Conservation (phyloP, 1,140 invertebrate genomes). For the Neuroterus valhalla region DNA sequence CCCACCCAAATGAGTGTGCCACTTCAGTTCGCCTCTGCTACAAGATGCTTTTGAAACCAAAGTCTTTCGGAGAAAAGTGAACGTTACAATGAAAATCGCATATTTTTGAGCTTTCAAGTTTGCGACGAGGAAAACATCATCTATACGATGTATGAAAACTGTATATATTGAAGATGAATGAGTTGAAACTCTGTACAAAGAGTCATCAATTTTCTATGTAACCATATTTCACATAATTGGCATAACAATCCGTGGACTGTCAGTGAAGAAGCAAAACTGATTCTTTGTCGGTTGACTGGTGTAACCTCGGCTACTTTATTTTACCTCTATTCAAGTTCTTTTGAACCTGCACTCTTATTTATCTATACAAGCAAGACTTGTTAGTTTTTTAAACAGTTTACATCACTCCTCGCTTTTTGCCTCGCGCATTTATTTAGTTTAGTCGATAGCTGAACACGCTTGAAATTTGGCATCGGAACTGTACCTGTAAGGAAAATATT, state of each 20-base stretch:
- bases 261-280: too few relatives aligned
- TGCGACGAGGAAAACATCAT: neutral
- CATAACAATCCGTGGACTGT: conserved; percentile 38
- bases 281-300: conserved; percentile 48
- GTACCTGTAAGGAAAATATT: too few relatives aligned
- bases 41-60: neutral
- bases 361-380: neutral
- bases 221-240: conserved; percentile 35
- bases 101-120: neutral
- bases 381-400: neutral
- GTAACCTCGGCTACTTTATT: conserved; percentile 51
- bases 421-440: neutral
- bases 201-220: conserved; percentile 49
- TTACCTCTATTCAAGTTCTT: conserved; percentile 6
- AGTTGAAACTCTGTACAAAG: conserved; percentile 32
- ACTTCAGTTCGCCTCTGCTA: too few relatives aligned
- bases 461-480: neutral
- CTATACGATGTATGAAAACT: neutral
- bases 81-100: neutral
- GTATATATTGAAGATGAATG: conserved; percentile 3
- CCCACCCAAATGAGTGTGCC: too few relatives aligned
- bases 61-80: neutral
- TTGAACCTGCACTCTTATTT: neutral
- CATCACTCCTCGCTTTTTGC: neutral
- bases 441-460: neutral